phyloP scores from a whole-genome alignment of 1,140 invertebrate species.

The Microplitis demolitor region DNA sequence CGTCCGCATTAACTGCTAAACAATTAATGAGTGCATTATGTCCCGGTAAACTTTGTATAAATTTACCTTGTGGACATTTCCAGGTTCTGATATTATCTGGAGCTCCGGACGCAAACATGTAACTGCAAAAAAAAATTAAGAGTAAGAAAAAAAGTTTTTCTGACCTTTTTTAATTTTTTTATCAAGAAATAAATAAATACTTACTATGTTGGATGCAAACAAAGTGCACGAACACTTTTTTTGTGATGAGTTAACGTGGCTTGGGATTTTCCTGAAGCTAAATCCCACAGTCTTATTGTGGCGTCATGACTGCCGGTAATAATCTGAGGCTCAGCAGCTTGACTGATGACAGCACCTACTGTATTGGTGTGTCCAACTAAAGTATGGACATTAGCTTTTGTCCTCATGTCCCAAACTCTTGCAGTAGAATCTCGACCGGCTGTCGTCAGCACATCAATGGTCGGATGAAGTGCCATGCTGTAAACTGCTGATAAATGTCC shows the following conservation, averaged over 20 bases:
- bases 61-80: constrained; percentile 98
- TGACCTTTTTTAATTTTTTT: constrained; percentile 71
- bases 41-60: constrained; percentile 96
- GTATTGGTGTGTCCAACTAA: constrained; percentile 97
- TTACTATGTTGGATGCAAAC: constrained; percentile 87
- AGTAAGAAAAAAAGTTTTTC: constrained; percentile 13
- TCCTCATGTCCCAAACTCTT: constrained; percentile 98
- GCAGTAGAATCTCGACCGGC: constrained; percentile 95
- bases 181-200: constrained; percentile 92
- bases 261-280: constrained; percentile 92
- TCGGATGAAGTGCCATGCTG: constrained; percentile 91
- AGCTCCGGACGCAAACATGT: constrained; percentile 97
- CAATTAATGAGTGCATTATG: constrained; percentile 99
- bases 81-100: constrained; percentile 99
- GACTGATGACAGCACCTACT: constrained; percentile 92
- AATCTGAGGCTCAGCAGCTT: constrained; percentile 91
- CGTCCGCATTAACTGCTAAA: constrained; percentile 91
- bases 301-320: constrained; percentile 84
- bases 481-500: constrained; percentile 98
- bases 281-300: constrained; percentile 95
- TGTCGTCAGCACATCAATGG: constrained; percentile 92
- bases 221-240: constrained; percentile 92
- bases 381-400: constrained; percentile 97
- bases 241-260: constrained; percentile 98
- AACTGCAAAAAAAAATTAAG: constrained; percentile 59